Percentiles rank a stretch among this genome's conserved stretches.
phyloP scores from a whole-genome alignment of 1,140 invertebrate genomes.

The Antheraea pernyi region DNA sequence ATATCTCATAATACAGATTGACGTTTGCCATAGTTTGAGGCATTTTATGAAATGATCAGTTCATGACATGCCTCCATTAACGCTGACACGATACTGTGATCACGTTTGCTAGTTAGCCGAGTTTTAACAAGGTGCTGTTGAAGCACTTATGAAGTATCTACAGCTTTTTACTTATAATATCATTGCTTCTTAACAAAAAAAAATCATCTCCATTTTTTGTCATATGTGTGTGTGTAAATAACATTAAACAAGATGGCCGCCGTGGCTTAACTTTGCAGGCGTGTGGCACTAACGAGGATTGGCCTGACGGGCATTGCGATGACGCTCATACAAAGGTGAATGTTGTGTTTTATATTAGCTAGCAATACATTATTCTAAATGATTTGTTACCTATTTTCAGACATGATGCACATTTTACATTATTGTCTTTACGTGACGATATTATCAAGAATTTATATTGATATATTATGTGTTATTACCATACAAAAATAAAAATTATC shows the following conservation, averaged over 20 bases:
- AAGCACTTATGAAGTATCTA: too few species aligned
- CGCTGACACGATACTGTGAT: too few species aligned
- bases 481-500: too few species aligned
- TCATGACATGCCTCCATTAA: too few species aligned
- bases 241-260: slow-evolving; percentile 65
- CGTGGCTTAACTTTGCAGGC: slow-evolving; percentile 55
- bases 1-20: too few species aligned
- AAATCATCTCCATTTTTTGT: slow-evolving; percentile 11
- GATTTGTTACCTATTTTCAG: neutral
- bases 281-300: slow-evolving; percentile 64
- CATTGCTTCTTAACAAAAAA: slow-evolving; percentile 1
- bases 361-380: neutral
- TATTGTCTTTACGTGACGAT: too few species aligned
- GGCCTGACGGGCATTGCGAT: slow-evolving; percentile 64
- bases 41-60: too few species aligned
- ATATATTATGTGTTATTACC: too few species aligned
- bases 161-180: neutral
- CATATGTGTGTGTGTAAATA: slow-evolving; percentile 70
- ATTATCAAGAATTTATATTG: too few species aligned
- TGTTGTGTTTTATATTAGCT: slow-evolving; percentile 36
- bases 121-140: too few species aligned
- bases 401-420: neutral
- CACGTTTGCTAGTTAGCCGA: too few species aligned
- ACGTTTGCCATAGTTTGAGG: too few species aligned
- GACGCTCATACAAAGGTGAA: slow-evolving; percentile 74